Evolutionary conservation across 1,140 invertebrate genomes (phyloP).

Genomic region (Dendroctonus ponderosae): DNA sequence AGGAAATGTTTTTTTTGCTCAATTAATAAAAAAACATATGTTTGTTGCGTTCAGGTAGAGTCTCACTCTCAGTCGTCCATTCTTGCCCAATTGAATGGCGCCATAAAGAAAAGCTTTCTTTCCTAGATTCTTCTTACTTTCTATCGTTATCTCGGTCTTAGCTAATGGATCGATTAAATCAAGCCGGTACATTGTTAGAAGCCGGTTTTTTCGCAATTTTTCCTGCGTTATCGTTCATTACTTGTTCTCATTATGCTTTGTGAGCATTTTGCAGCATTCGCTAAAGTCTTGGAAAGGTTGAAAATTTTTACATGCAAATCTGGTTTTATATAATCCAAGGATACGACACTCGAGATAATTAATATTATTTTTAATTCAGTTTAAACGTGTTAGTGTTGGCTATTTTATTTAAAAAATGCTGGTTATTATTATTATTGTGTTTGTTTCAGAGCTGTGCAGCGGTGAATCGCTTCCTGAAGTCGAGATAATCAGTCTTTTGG

Average conservation of each 20-base stretch:
- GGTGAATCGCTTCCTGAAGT: constrained; percentile 85
- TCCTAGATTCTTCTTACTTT: constrained; percentile 17
- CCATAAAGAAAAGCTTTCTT: constrained; percentile 21
- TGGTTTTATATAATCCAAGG: not conserved
- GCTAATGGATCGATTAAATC: constrained; percentile 25
- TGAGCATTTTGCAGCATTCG: not conserved
- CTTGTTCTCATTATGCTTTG: not conserved
- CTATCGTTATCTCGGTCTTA: constrained; percentile 15
- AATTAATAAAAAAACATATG: not conserved
- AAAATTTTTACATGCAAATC: not conserved
- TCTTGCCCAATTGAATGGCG: constrained; percentile 6
- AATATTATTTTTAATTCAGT: not conserved
- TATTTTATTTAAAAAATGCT: not conserved
- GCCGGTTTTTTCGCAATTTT: constrained; percentile 8
- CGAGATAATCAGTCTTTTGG: constrained; percentile 89
- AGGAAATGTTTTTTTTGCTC: not conserved
- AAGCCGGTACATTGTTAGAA: constrained; percentile 5
- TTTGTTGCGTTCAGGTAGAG: not conserved
- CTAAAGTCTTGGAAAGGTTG: not conserved
- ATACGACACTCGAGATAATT: too few species aligned
- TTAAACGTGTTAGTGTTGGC: not conserved
- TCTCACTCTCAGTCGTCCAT: constrained; percentile 1
- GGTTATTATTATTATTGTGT: constrained; percentile 24
- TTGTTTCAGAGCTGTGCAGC: constrained; percentile 78
- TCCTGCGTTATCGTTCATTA: not conserved